A percentile compares a stretch with the other conserved stretches of the same genome.
These are phyloP conservation scores for Alauda arvensis DNA, from an alignment of 2,797 vertebrate genomes.

Conservation along the genomic window DNA sequence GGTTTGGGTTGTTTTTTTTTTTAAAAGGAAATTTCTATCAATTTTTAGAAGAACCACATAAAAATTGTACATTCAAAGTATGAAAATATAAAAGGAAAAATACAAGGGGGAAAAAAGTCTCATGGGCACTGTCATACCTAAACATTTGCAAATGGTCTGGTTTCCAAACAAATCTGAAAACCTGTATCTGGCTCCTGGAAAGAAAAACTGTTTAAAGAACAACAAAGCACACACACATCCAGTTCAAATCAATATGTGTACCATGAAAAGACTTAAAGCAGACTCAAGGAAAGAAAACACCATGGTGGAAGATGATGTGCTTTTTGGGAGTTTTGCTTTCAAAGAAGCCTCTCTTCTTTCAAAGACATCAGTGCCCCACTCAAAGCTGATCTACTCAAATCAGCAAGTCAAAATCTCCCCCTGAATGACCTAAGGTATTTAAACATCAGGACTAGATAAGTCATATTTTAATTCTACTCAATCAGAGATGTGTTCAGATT, in stretches of 20 bases:
- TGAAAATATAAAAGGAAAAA: neutral
- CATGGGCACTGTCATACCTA: neutral
- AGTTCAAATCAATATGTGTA: neutral
- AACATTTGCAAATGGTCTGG: neutral
- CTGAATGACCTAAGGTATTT: neutral
- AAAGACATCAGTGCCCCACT: neutral
- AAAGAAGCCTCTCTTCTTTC: neutral
- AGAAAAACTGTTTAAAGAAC: neutral
- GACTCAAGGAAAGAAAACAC: neutral
- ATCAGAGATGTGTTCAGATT: neutral
- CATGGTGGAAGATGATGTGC: fast-evolving
- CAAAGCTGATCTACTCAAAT: neutral
- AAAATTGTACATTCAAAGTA: neutral
- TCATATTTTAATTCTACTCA: neutral
- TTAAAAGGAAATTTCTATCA: no score
- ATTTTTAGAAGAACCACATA: neutral
- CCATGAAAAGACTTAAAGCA: neutral
- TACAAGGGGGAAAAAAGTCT: neutral
- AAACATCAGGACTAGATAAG: neutral
- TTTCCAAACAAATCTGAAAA: neutral
- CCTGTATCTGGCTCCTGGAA: neutral
- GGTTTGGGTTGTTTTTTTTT: fast-evolving
- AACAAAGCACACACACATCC: neutral
- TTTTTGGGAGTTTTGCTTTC: neutral
- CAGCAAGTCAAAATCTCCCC: neutral